Percentiles rank a stretch among this genome's conserved stretches.
Evolutionary conservation across 1,140 invertebrate genomes (phyloP).

Genomic region (Fopius arisanus): DNA sequence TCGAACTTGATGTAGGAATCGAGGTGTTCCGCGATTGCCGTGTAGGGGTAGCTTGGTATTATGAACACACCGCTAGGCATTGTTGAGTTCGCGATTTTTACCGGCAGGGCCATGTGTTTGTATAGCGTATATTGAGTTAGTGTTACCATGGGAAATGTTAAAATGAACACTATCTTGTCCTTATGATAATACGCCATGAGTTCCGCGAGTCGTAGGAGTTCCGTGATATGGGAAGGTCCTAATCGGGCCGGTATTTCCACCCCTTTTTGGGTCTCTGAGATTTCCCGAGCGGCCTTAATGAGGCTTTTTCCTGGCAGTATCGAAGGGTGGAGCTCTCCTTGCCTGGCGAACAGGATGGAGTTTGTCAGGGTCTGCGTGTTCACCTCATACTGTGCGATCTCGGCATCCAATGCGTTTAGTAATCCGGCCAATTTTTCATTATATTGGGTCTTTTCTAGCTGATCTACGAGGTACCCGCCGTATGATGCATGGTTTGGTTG

Average conservation of each 20-base stretch:
- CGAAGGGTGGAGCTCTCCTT: too few species aligned
- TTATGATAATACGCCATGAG: background rate
- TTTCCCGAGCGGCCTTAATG: background rate
- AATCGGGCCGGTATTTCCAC: background rate
- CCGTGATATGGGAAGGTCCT: background rate
- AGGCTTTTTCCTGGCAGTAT: background rate
- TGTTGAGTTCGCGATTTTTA: background rate
- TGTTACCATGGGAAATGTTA: background rate
- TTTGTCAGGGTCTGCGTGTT: too few species aligned
- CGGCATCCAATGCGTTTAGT: too few species aligned
- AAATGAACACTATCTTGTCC: background rate
- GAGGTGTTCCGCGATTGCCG: background rate
- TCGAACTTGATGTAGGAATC: background rate
- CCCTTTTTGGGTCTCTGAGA: background rate
- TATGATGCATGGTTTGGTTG: too few species aligned
- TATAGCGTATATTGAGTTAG: background rate
- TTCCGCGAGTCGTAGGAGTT: background rate
- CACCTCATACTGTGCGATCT: too few species aligned
- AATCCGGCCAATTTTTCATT: background rate
- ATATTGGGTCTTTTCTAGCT: background rate
- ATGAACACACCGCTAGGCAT: background rate
- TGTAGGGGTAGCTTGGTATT: too few species aligned
- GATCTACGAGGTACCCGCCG: background rate
- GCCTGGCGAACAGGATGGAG: too few species aligned
- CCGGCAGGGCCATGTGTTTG: background rate